A percentile compares a stretch with the other conserved stretches of the same genome.
Conservation (phyloP, 2,113 vertebrate species). For the Harpagus bidentatus region DNA sequence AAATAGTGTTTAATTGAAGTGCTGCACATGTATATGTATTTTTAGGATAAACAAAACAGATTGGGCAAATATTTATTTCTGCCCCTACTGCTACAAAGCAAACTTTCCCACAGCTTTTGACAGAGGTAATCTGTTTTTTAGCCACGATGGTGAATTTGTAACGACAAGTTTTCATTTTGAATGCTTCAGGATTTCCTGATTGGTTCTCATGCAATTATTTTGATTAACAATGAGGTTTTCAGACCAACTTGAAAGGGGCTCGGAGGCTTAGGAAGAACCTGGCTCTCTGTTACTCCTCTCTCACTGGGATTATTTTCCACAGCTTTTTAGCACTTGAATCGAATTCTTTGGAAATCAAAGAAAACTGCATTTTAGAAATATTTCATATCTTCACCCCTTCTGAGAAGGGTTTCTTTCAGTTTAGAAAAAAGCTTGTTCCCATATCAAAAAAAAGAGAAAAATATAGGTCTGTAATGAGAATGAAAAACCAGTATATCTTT, state of each 20-base stretch:
- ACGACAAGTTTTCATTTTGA: slow-evolving; percentile 53
- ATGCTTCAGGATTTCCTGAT: slow-evolving; percentile 45
- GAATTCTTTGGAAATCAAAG: slow-evolving; percentile 12
- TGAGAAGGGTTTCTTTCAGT: not conserved
- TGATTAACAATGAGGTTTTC: slow-evolving; percentile 56
- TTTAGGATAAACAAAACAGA: slow-evolving; percentile 39
- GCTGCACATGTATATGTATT: not conserved
- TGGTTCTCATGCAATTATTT: slow-evolving; percentile 58
- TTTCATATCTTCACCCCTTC: not conserved
- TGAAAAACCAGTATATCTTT: not conserved
- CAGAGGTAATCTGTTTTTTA: slow-evolving; percentile 15
- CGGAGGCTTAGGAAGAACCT: not conserved
- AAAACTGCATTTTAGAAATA: not conserved
- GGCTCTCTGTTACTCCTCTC: not conserved
- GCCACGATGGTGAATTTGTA: slow-evolving; percentile 3
- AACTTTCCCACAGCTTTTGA: slow-evolving; percentile 62
- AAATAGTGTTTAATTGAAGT: not conserved
- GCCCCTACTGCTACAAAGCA: slow-evolving; percentile 20
- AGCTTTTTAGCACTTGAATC: not conserved
- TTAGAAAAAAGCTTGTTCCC: not conserved
- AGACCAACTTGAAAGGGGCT: slow-evolving; percentile 43
- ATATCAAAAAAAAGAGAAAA: not conserved
- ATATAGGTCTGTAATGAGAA: not conserved
- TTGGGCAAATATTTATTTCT: slow-evolving; percentile 45
- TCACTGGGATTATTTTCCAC: slow-evolving; percentile 5